A percentile compares a stretch with the other conserved stretches of the same genome.
These are phyloP conservation scores for Phymatocera aterrima DNA, from an alignment of 2,888 invertebrate genomes.

Conservation along the genomic window DNA sequence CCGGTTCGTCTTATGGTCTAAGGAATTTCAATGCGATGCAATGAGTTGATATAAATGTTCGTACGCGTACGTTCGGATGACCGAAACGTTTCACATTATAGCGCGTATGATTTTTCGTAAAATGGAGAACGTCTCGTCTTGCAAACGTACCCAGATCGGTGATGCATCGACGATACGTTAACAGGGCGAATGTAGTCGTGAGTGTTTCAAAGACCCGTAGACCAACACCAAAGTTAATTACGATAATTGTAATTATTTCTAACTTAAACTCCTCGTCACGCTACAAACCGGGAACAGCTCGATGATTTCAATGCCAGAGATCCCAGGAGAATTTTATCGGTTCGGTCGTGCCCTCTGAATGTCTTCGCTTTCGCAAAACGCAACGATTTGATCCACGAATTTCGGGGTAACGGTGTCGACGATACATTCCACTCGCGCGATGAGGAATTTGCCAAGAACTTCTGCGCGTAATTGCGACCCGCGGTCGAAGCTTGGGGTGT, in stretches of 20 bases:
- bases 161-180: conserved; percentile 26
- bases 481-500: no score
- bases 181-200: background rate
- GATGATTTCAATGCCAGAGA: conserved; percentile 39
- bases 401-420: no score
- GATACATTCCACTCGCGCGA: no score
- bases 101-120: background rate
- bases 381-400: background rate
- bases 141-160: conserved; percentile 64
- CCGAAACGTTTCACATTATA: conserved; percentile 62
- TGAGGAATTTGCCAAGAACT: no score
- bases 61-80: conserved; percentile 72
- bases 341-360: background rate
- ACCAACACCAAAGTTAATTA: conserved; percentile 30
- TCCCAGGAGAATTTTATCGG: conserved; percentile 22
- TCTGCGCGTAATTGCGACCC: no score
- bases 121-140: conserved; percentile 65
- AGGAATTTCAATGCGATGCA: background rate
- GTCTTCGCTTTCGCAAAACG: background rate
- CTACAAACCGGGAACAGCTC: conserved; percentile 17
- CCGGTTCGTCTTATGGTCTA: conserved; percentile 35
- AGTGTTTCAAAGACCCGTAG: conserved; percentile 28
- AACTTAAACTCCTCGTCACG: conserved; percentile 3
- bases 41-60: conserved; percentile 47
- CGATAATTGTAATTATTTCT: conserved; percentile 9